These are phyloP conservation scores for Drosophila oshimai DNA, from an alignment of 1,140 invertebrate genomes.

Conservation along the genomic window DNA sequence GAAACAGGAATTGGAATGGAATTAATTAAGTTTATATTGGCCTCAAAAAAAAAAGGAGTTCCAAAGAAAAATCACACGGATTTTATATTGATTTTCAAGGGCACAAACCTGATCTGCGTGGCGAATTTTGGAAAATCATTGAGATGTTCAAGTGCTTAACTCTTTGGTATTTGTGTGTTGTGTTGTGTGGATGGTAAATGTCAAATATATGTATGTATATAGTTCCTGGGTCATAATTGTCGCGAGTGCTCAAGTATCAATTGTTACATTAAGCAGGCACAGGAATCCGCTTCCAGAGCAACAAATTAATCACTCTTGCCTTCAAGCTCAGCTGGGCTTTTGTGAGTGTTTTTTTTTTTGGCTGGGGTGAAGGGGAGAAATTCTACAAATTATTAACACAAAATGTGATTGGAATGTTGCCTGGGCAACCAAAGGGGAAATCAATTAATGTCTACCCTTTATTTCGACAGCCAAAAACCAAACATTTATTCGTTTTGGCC, in stretches of 20 bases:
- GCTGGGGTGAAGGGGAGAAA: neutral
- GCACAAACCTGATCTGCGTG: neutral
- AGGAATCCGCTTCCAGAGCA: slow-evolving; percentile 28
- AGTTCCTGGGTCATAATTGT: slow-evolving; percentile 12
- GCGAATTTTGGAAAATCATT: neutral
- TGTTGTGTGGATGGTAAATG: neutral
- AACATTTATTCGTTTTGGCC: neutral
- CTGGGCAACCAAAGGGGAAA: neutral
- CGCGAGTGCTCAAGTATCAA: slow-evolving; percentile 12
- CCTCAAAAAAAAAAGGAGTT: slow-evolving; percentile 5
- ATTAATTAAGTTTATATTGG: slow-evolving; percentile 1
- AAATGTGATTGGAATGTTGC: slow-evolving; percentile 20
- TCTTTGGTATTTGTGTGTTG: neutral
- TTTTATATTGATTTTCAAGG: slow-evolving; percentile 6
- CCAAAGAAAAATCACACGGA: neutral
- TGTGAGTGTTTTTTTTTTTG: slow-evolving; percentile 4
- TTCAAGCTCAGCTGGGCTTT: slow-evolving; percentile 21
- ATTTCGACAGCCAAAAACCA: neutral
- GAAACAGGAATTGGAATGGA: neutral
- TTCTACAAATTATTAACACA: slow-evolving; percentile 7
- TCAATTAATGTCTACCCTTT: slow-evolving; percentile 20
- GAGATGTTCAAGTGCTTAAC: neutral
- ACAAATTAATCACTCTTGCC: slow-evolving; percentile 34
- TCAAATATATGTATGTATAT: neutral
- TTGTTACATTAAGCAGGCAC: slow-evolving; percentile 8